phyloP scores from a whole-genome alignment of 2,797 vertebrate genomes.

The Hydrolagus colliei region DNA sequence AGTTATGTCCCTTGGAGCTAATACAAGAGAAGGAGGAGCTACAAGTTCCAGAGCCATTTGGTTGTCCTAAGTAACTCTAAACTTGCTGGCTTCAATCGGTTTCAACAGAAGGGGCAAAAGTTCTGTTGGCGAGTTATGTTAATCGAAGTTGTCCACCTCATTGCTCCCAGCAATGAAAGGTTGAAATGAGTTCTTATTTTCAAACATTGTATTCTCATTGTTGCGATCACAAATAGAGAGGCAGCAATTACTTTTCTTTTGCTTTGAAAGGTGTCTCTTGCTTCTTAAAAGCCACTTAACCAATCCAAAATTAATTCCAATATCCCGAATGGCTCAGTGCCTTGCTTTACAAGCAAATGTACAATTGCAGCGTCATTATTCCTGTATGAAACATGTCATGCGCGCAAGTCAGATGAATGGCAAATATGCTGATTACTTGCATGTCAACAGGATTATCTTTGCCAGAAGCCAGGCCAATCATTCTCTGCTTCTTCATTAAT shows the following conservation, averaged over 20 bases:
- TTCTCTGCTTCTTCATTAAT: not conserved
- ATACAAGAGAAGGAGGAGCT: not conserved
- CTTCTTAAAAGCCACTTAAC: not conserved
- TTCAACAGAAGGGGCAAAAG: not conserved
- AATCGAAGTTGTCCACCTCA: not conserved
- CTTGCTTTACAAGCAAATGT: not conserved
- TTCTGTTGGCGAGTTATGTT: not conserved
- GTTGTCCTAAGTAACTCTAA: not conserved
- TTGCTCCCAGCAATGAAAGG: not conserved
- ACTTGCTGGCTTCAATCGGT: not conserved
- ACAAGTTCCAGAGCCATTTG: not conserved
- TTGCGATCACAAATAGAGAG: not conserved
- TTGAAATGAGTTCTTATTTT: not conserved
- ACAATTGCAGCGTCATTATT: not conserved
- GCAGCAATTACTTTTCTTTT: not conserved
- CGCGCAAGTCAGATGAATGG: not conserved
- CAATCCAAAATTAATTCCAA: not conserved
- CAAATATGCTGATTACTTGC: not conserved
- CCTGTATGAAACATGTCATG: not conserved
- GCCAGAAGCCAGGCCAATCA: not conserved
- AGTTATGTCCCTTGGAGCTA: too few species aligned
- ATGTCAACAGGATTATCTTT: constrained; percentile 16
- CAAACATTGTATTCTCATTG: not conserved
- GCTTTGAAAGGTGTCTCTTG: not conserved
- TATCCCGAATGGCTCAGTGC: not conserved